Percentiles rank a stretch among this genome's conserved stretches.
phyloP scores from a whole-genome alignment of 2,113 vertebrate genomes.

The Acrocephalus arundinaceus region DNA sequence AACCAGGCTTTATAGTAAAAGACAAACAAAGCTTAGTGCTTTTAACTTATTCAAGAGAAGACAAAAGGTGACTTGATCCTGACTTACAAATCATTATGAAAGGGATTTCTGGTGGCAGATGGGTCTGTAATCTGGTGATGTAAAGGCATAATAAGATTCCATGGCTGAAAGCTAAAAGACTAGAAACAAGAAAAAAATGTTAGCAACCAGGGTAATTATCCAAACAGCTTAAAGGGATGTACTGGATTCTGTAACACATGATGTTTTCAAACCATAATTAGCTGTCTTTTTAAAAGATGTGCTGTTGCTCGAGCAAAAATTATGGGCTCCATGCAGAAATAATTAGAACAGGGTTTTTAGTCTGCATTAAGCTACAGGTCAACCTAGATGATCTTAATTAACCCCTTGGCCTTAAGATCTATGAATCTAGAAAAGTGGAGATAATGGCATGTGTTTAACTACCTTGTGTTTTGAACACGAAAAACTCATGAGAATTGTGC shows the following conservation, averaged over 20 bases:
- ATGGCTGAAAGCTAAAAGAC: conserved; percentile 10
- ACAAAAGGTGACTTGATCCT: neutral
- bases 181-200: conserved; percentile 4
- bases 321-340: neutral
- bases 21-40: neutral
- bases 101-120: conserved; percentile 19
- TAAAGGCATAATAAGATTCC: neutral
- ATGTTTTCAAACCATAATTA: conserved; percentile 16
- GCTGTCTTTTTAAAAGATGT: conserved; percentile 18
- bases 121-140: neutral
- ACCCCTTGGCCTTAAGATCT: neutral
- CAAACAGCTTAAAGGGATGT: conserved; percentile 4
- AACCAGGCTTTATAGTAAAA: neutral
- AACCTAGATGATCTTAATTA: conserved; percentile 25
- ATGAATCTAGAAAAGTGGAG: neutral
- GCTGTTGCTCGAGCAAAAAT: conserved; percentile 9
- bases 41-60: neutral
- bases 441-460: neutral
- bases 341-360: conserved; percentile 19
- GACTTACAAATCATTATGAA: neutral
- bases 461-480: neutral
- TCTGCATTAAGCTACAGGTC: conserved; percentile 10
- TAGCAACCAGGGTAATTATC: conserved; percentile 11
- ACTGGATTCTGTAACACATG: neutral
- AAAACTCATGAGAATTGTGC: neutral